Percentiles rank a stretch among this genome's conserved stretches.
Conservation (phyloP, 2,113 vertebrate species). For the Electrona antarctica region DNA sequence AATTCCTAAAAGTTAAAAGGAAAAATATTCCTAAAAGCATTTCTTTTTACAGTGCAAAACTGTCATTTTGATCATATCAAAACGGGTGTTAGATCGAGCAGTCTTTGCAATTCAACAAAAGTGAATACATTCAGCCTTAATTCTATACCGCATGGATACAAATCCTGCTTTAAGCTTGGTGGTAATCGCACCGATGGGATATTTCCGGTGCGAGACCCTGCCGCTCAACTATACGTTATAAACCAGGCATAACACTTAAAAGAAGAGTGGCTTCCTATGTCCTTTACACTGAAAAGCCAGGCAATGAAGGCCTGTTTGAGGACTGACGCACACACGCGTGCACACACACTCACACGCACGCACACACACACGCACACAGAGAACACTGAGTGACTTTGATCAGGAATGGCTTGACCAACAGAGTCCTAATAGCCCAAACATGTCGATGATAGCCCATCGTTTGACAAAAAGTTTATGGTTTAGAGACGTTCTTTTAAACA, state of each 20-base stretch:
- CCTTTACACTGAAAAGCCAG: background rate
- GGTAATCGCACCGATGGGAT: too few relatives aligned
- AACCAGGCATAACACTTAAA: constrained; percentile 53
- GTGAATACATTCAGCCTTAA: constrained; percentile 70
- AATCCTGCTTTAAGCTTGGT: too few relatives aligned
- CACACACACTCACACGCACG: too few relatives aligned
- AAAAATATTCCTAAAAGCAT: constrained; percentile 43
- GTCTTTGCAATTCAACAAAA: constrained; percentile 40
- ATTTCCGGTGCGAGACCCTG: too few relatives aligned
- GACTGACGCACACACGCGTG: background rate
- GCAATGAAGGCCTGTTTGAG: background rate
- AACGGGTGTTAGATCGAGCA: constrained; percentile 47
- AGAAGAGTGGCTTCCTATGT: constrained; percentile 14
- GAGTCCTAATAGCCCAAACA: background rate
- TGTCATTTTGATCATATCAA: constrained; percentile 36
- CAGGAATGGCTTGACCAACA: constrained; percentile 30
- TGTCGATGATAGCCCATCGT: constrained; percentile 10
- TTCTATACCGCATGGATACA: constrained; percentile 28
- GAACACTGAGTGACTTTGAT: constrained; percentile 27
- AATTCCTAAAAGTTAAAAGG: constrained; percentile 28
- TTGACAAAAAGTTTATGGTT: too few relatives aligned
- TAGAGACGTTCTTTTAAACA: too few relatives aligned
- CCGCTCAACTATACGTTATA: too few relatives aligned
- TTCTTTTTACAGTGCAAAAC: constrained; percentile 53
- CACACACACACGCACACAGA: background rate